Evolutionary conservation across 2,797 vertebrate species (phyloP).

Genomic region (Acomys russatus): DNA sequence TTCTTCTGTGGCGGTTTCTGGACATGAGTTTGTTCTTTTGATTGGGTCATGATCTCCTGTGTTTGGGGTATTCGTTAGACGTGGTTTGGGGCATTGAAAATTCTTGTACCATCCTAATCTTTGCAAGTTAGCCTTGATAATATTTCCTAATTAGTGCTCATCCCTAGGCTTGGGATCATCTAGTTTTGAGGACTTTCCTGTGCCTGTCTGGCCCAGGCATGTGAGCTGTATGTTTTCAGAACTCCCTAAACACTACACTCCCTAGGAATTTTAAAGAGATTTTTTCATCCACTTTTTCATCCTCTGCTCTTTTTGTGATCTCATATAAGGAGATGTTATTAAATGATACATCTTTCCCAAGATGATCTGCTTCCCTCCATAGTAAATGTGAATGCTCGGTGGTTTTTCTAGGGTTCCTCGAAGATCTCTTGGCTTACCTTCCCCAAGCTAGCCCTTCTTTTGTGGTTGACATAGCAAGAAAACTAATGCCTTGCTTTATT

Average conservation of each 20-base stretch:
- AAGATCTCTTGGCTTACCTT: neutral
- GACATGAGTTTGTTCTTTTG: slow-evolving; percentile 1
- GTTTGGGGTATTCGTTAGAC: neutral
- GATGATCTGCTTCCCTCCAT: neutral
- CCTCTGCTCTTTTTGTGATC: neutral
- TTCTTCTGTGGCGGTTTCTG: neutral
- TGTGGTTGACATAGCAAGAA: neutral
- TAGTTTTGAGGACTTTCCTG: neutral
- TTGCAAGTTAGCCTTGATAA: neutral
- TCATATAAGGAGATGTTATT: neutral
- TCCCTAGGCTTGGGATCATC: neutral
- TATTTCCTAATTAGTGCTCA: neutral
- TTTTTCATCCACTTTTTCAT: neutral
- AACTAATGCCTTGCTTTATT: neutral
- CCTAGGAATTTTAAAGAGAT: neutral
- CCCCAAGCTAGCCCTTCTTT: neutral
- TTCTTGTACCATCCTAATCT: neutral
- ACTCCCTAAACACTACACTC: neutral
- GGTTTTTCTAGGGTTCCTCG: neutral
- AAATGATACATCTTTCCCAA: neutral
- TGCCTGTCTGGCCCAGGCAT: neutral
- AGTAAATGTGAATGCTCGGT: neutral
- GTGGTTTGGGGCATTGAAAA: slow-evolving; percentile 15
- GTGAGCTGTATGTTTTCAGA: neutral
- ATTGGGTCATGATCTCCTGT: neutral